Conservation (phyloP, 2,113 vertebrate species). For the Nycticebus coucang region DNA sequence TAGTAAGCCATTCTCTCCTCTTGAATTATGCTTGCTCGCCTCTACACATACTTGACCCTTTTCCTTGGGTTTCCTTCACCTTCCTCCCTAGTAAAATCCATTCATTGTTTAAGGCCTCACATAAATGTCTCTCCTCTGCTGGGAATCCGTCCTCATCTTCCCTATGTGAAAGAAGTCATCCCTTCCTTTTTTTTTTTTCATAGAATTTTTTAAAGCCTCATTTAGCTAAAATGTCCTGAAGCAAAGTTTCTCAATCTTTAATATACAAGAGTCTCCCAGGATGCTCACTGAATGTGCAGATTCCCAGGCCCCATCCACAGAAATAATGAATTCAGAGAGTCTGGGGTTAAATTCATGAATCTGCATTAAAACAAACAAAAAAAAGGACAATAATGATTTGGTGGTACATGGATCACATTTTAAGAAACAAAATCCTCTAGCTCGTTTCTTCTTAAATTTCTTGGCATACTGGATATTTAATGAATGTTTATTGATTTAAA, state of each 20-base stretch:
- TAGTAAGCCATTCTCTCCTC: not conserved
- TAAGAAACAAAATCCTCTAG: not conserved
- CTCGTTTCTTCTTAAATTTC: not conserved
- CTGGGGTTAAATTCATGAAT: not conserved
- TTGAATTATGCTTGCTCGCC: not conserved
- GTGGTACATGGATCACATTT: not conserved
- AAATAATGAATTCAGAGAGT: not conserved
- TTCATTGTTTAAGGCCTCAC: not conserved
- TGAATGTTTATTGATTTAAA: not conserved
- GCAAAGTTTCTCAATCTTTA: not conserved
- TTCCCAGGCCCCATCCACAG: not conserved
- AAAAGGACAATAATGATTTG: not conserved
- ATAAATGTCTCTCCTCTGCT: not conserved
- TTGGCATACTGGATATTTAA: not conserved
- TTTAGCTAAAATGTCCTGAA: not conserved
- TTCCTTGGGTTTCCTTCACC: not conserved
- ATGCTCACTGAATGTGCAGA: not conserved
- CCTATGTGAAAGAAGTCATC: not conserved
- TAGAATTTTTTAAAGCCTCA: not conserved
- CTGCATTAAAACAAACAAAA: not conserved
- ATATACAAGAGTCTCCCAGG: not conserved
- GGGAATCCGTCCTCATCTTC: not conserved
- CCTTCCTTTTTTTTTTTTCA: not conserved
- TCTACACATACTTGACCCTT: not conserved
- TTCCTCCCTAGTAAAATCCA: not conserved